Conservation (phyloP, 2,797 vertebrate species). For the Echeneis naucrates region DNA sequence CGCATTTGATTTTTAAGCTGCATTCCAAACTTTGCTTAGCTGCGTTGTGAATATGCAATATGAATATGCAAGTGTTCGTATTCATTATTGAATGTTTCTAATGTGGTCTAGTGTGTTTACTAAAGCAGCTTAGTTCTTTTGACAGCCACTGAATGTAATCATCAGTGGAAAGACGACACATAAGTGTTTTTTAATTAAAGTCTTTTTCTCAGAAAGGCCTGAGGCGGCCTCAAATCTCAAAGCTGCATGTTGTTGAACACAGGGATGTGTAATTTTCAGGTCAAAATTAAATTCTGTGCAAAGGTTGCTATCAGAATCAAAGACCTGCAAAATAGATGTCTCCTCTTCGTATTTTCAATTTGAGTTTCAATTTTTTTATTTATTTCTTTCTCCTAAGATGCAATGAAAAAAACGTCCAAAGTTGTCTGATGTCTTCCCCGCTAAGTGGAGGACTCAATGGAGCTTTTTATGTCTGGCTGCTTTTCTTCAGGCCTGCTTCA, state of each 20-base stretch:
- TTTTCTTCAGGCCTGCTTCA: constrained; percentile 18
- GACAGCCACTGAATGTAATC: constrained; percentile 70
- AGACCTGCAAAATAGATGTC: constrained; percentile 46
- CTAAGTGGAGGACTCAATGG: neutral
- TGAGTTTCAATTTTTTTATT: neutral
- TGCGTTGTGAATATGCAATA: constrained; percentile 25
- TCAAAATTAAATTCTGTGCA: constrained; percentile 71
- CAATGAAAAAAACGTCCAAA: constrained; percentile 14
- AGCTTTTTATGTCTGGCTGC: constrained; percentile 23
- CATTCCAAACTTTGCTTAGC: constrained; percentile 14
- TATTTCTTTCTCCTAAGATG: constrained; percentile 18
- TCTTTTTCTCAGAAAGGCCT: constrained; percentile 64
- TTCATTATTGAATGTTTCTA: constrained; percentile 52
- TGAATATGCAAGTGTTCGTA: constrained; percentile 4
- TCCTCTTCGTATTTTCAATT: constrained; percentile 26
- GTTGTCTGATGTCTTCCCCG: constrained; percentile 30
- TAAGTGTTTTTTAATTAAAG: constrained; percentile 74
- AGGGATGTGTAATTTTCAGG: constrained; percentile 72
- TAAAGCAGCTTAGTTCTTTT: constrained; percentile 66
- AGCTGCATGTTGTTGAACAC: constrained; percentile 73
- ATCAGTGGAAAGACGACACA: constrained; percentile 54
- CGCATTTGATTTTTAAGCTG: constrained; percentile 20
- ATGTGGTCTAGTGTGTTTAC: constrained; percentile 44
- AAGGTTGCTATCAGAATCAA: constrained; percentile 66
- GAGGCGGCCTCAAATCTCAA: constrained; percentile 73